Evolutionary conservation across 2,113 vertebrate species (phyloP), one percentile per base, ranked within the genome.

Genomic region (Microcebus tavaratra): DNA sequence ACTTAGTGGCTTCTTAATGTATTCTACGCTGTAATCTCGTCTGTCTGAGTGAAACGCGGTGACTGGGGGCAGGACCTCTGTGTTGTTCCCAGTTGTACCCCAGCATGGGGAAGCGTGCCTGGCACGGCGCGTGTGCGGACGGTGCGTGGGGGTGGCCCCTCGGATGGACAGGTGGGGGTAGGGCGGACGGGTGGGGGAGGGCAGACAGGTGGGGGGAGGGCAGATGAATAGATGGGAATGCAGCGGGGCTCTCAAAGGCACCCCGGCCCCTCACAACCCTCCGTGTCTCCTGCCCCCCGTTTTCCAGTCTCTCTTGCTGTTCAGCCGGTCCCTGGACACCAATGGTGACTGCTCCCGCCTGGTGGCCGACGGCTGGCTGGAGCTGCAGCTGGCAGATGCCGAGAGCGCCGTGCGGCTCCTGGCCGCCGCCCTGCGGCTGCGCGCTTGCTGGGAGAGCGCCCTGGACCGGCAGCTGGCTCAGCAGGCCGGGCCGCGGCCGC

Each of bases 321-420:
- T 99, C 10, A 98, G 99, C 3, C 99, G 98, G 21, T 98, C 99
- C 0, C 90, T 99, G 96, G 99, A 99, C 98, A 99, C 99, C 78
- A 99, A 98, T 0, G 99, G 98, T 0, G 99, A 99, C 98, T 99
- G 99, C 12, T 97, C 98, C 0, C 99, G 99, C 12, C 92, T 99
- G 94, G 99, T 99, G 88, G 99, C 99, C 0, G 99, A 99, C 0
- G 97, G 99, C 4, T 99, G 99, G 99, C 96, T 99, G 98, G 99
- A 99, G 96, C 86, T 99, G 82, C 98, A 97, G 70, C 11, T 99
- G 10, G 94, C 73, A 0, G 97, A 98, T 0, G 68, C 96, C 0
- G 98, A 99, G 48, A 96, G 95, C 0, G 99, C 99, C 0, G 93
- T 99, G 15, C 98, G 27, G 59, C 94, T 98, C 11, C 98, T 99